These are phyloP conservation scores for Drosophila stalkeri DNA, from an alignment of 2,888 invertebrate species.

Conservation along the genomic window DNA sequence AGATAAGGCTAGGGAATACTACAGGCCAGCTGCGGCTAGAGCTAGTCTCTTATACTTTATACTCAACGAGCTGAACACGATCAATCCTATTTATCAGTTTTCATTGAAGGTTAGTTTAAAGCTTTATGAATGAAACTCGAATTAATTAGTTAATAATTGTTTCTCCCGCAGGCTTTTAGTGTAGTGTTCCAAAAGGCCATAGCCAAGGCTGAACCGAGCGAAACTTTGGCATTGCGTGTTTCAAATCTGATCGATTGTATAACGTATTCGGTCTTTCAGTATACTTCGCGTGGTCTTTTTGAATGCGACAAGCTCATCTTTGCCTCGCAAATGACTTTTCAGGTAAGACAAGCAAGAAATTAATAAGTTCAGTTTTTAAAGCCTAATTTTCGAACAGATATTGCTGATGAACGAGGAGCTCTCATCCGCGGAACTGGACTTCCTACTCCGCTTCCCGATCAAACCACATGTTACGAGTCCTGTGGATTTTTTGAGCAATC, in stretches of 20 bases:
- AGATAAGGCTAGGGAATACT: conserved; percentile 95
- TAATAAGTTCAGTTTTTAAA: not conserved
- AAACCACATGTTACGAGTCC: conserved; percentile 97
- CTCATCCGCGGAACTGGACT: conserved; percentile 93
- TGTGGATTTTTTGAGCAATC: conserved; percentile 96
- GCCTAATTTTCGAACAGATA: conserved; percentile 87
- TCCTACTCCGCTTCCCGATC: conserved; percentile 95
- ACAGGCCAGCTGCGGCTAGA: conserved; percentile 92
- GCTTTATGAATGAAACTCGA: not conserved
- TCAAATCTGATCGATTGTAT: conserved; percentile 97
- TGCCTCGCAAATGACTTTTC: conserved; percentile 98
- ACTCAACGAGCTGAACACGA: conserved; percentile 96
- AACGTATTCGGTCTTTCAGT: conserved; percentile 96
- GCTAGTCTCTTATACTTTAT: conserved; percentile 98
- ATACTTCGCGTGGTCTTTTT: conserved; percentile 96
- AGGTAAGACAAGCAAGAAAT: conserved; percentile 86
- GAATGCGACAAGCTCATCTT: conserved; percentile 98
- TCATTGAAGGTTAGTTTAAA: conserved; percentile 91
- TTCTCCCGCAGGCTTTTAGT: conserved; percentile 91
- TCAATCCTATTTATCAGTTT: conserved; percentile 98
- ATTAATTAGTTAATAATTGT: not conserved
- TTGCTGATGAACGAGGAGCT: conserved; percentile 95
- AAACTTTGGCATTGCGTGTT: conserved; percentile 92
- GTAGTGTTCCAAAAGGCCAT: conserved; percentile 99
- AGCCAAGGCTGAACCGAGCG: conserved; percentile 92